These are phyloP conservation scores for Megathymus violae DNA, from an alignment of 1,140 invertebrate genomes.

Conservation along the genomic window DNA sequence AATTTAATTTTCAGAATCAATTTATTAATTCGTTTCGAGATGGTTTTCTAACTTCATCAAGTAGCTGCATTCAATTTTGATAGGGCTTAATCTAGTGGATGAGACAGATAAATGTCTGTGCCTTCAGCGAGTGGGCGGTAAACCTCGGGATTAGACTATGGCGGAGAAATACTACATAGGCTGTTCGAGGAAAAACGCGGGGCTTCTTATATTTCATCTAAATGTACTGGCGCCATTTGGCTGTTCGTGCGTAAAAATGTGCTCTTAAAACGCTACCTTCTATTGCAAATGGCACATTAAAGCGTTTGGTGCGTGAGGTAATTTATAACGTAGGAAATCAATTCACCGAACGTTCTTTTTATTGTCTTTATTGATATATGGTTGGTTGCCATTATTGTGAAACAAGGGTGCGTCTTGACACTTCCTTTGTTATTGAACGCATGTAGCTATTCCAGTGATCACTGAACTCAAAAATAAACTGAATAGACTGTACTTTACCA, in stretches of 20 bases:
- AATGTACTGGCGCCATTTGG: not conserved
- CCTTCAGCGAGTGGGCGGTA: not conserved
- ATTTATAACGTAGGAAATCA: no score
- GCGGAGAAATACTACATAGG: not conserved
- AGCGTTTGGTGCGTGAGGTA: no score
- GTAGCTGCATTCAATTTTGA: not conserved
- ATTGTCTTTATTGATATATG: no score
- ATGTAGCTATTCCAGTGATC: no score
- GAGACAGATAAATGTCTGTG: not conserved
- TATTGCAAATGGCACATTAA: not conserved
- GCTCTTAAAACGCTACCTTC: not conserved
- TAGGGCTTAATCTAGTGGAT: not conserved
- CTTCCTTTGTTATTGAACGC: no score
- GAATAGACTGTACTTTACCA: no score
- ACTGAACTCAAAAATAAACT: no score
- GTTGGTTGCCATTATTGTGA: no score
- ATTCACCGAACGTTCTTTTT: no score
- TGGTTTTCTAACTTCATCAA: constrained; percentile 10
- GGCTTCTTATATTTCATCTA: no score
- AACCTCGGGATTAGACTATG: not conserved
- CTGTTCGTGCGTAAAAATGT: not conserved
- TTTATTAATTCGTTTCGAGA: constrained; percentile 9
- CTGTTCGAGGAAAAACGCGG: no score
- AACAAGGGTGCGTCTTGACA: no score
- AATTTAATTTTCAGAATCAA: constrained; percentile 3